Conservation (phyloP, 2,113 vertebrate species). For the Ammospiza nelsoni region DNA sequence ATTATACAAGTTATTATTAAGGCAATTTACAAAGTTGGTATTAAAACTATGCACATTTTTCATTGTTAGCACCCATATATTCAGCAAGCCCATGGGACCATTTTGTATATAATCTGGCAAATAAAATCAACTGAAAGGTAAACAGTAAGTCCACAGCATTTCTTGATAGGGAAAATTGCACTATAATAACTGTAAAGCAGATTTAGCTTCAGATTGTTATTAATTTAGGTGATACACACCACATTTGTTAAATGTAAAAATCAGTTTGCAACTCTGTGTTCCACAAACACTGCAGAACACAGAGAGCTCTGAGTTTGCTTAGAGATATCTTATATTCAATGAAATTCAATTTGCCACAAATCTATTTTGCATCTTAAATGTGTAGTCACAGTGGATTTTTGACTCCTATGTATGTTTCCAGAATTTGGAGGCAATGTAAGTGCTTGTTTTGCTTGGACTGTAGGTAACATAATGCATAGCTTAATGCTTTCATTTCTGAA, state of each 20-base stretch:
- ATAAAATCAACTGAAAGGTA: constrained; percentile 79
- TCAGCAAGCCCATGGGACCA: constrained; percentile 80
- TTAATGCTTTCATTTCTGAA: not conserved
- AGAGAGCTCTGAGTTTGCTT: not conserved
- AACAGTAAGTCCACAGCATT: constrained; percentile 70
- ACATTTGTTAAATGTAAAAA: constrained; percentile 24
- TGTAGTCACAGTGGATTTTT: not conserved
- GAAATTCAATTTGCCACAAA: not conserved
- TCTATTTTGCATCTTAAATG: not conserved
- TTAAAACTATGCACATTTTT: constrained; percentile 82
- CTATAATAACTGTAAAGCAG: constrained; percentile 58
- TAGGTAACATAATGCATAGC: not conserved
- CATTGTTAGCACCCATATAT: constrained; percentile 80
- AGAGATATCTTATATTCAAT: not conserved
- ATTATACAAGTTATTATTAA: constrained; percentile 84
- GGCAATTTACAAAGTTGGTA: constrained; percentile 86
- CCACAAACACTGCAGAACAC: not conserved
- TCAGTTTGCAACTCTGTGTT: not conserved
- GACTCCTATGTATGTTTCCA: not conserved
- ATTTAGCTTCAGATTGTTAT: constrained; percentile 62
- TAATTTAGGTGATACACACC: constrained; percentile 22
- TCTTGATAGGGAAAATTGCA: constrained; percentile 66
- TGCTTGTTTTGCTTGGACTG: not conserved
- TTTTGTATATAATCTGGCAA: constrained; percentile 76
- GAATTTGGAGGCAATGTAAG: not conserved